Evolutionary conservation across 2,113 vertebrate genomes (phyloP), one percentile per base, ranked within the genome.

Genomic region (Dissostichus mawsoni): DNA sequence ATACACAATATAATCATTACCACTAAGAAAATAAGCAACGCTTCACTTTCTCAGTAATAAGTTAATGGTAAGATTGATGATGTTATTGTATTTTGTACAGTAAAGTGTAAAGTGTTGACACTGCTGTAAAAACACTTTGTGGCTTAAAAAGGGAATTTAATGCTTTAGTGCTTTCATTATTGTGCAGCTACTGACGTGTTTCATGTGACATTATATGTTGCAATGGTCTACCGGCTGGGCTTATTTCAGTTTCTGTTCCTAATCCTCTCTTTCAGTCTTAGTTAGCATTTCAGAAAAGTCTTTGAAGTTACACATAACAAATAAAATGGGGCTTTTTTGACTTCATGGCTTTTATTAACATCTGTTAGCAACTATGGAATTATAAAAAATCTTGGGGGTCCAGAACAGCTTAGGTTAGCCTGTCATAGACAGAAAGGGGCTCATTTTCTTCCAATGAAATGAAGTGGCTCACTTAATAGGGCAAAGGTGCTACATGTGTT

Each of bases 231-330:
- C 63, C 58, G 5, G 3, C 45, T 44, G 2, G 1, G 36, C 55
- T 63, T 4, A 55, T 85, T 83, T 81, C 66, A 74, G 50, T 85
- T 83, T 83, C 67, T 51, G 57, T 78, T 90, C 67, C 62, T 75
- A 18, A 61, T 50, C 44, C 61, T 53, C n/a, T 59, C 66, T 67
- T 58, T 69, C 48, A 45, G 16, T 67, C 29, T 64, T 9, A 74
- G n/a, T 55, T 13, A 33, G 6, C 13, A 18, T 29, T n/a, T 53
- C 41, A 52, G 5, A 20, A 67, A 74, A 71, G 16, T 23, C 53
- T 20, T 16, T 52, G 12, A 33, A 56, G 25, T 41, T 6, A 2
- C 20, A 29, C 25, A 65, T 12, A 61, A 75, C 16, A 47, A 61
- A 51, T 36, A 14, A 50, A 33, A 52, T 2, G 4, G 16, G 25